Evolutionary conservation across 1,140 invertebrate genomes (phyloP).

Genomic region (Bombyx mori): ASM3026992v2 NC_085125.1:6028501-6029000

Average conservation of each 20-base stretch:
- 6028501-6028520: too few species aligned
- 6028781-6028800: slow-evolving; percentile 64
- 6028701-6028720: slow-evolving; percentile 27
- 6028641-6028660: too few species aligned
- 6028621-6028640: too few species aligned
- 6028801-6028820: slow-evolving; percentile 67
- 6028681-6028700: neutral
- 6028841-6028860: slow-evolving; percentile 35
- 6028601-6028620: too few species aligned
- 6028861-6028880: slow-evolving; percentile 62
- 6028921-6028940: slow-evolving; percentile 64
- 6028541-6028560: too few species aligned
- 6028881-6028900: slow-evolving; percentile 67
- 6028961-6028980: slow-evolving; percentile 65
- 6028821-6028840: slow-evolving; percentile 36
- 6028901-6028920: slow-evolving; percentile 64
- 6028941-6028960: slow-evolving; percentile 65
- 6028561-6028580: too few species aligned
- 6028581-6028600: too few species aligned
- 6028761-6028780: slow-evolving; percentile 55
- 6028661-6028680: too few species aligned
- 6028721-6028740: slow-evolving; percentile 47
- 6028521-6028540: too few species aligned
- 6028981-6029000: slow-evolving; percentile 52
- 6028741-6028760: slow-evolving; percentile 55